Evolutionary conservation across 1,140 invertebrate genomes (phyloP).

Genomic region (Ganaspis sp.): DNA sequence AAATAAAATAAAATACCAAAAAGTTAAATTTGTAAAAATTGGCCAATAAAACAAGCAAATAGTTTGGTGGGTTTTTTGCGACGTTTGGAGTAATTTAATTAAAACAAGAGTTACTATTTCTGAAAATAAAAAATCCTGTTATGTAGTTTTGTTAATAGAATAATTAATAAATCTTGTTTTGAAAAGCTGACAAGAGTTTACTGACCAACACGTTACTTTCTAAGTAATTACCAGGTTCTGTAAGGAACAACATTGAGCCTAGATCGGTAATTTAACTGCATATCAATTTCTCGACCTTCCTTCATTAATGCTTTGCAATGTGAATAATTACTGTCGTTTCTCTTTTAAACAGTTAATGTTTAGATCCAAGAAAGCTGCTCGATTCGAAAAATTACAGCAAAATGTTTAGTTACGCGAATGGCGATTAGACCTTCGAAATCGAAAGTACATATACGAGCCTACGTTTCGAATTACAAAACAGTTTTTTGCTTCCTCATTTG

Average conservation of each 20-base stretch:
- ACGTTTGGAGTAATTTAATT: too few species aligned
- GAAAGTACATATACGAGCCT: conserved; percentile 47
- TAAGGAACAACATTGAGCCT: neutral
- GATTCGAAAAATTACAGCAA: neutral
- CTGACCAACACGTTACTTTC: neutral
- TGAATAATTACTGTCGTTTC: neutral
- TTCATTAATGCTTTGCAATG: neutral
- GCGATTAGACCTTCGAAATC: conserved; percentile 62
- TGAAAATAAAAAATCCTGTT: neutral
- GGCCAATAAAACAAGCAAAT: too few species aligned
- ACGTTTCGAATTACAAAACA: conserved; percentile 15
- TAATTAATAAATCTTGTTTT: neutral
- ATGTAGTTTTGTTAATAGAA: neutral
- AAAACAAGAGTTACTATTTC: neutral
- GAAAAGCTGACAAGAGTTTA: neutral
- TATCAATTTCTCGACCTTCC: conserved; percentile 5
- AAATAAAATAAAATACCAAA: too few species aligned
- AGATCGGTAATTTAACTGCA: neutral
- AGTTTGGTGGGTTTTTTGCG: too few species aligned
- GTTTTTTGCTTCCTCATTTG: neutral
- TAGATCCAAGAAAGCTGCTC: neutral
- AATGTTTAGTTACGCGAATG: conserved; percentile 27
- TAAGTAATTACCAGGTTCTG: neutral
- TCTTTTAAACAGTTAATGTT: conserved; percentile 1
- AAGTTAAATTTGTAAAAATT: too few species aligned